Percentiles rank a stretch among this genome's conserved stretches.
Conservation (phyloP, 2,888 invertebrate genomes). For the Sphecodes monilicornis region DNA sequence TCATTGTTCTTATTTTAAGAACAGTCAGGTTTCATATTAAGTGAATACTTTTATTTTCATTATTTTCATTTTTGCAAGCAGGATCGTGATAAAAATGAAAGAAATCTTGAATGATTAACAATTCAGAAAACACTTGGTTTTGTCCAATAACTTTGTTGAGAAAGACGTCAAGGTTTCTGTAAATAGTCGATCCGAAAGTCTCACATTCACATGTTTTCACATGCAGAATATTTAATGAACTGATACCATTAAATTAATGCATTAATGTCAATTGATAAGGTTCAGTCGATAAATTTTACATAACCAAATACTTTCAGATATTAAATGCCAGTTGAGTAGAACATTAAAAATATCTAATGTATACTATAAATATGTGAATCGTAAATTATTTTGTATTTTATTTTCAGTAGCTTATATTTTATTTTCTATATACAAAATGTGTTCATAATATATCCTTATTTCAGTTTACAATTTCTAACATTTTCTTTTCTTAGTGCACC, state of each 20-base stretch:
- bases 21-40: not conserved
- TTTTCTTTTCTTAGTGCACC: too few species aligned
- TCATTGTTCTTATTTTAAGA: not conserved
- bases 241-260: constrained; percentile 2
- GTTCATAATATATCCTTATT: too few species aligned
- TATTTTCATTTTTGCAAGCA: not conserved
- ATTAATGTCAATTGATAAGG: constrained; percentile 3
- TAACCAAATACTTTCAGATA: not conserved
- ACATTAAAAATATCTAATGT: not conserved
- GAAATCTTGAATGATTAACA: not conserved
- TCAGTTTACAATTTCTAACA: too few species aligned
- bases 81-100: not conserved
- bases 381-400: not conserved
- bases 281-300: not conserved
- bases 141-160: not conserved
- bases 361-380: not conserved
- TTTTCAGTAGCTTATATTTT: too few species aligned
- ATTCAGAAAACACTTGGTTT: not conserved
- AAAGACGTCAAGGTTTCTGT: not conserved
- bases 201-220: not conserved
- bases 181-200: not conserved
- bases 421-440: too few species aligned
- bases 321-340: not conserved
- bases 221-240: not conserved
- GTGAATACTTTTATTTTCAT: too few species aligned